These are phyloP conservation scores for Dryobates pubescens DNA, from an alignment of 2,797 vertebrate genomes.

Conservation along the genomic window DNA sequence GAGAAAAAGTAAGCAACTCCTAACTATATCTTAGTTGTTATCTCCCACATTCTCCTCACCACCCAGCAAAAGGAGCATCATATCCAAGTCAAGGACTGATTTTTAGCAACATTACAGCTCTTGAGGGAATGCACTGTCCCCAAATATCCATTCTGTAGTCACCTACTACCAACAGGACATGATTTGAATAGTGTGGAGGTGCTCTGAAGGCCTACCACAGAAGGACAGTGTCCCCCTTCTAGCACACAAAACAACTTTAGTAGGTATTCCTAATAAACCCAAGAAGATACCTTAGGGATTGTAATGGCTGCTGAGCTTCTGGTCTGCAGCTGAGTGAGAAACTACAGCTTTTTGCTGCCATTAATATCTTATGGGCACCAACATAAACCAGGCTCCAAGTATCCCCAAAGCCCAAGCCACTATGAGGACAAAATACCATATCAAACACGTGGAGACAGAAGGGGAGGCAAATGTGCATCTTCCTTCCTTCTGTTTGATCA, in stretches of 20 bases:
- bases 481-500: not conserved
- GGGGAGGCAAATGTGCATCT: not conserved
- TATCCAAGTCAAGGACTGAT: not conserved
- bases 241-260: not conserved
- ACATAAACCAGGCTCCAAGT: not conserved
- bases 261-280: not conserved
- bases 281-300: not conserved
- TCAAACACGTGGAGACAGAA: not conserved
- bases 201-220: not conserved
- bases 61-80: not conserved
- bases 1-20: not conserved
- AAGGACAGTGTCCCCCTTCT: not conserved
- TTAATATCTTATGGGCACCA: not conserved
- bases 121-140: not conserved
- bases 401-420: not conserved
- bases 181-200: not conserved
- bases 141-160: not conserved
- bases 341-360: not conserved
- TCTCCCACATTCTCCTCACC: not conserved
- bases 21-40: fast-evolving
- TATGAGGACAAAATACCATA: not conserved
- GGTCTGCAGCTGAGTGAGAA: not conserved
- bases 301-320: not conserved
- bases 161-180: not conserved
- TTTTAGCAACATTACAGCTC: not conserved